These are phyloP conservation scores for Heliconius erato DNA, from an alignment of 2,888 invertebrate species.

Conservation along the genomic window DNA sequence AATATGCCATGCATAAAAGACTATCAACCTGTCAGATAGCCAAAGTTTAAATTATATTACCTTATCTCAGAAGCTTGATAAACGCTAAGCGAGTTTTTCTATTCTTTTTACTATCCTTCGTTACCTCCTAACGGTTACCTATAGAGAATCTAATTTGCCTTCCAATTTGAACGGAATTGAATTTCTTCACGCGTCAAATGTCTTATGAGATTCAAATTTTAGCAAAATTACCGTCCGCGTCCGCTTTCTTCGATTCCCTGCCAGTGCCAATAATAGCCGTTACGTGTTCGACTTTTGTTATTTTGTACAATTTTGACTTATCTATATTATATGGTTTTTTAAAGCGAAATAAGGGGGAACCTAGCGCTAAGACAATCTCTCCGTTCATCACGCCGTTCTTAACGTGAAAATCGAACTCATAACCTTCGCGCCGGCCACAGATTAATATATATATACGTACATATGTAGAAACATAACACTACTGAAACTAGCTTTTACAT, in stretches of 20 bases:
- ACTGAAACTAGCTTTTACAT: too few relatives aligned
- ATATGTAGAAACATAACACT: too few relatives aligned
- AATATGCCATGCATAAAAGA: background rate
- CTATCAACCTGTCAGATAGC: background rate
- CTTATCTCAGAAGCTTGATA: background rate
- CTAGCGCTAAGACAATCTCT: background rate
- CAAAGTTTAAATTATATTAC: slow-evolving; percentile 18
- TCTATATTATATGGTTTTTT: background rate
- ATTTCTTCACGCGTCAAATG: slow-evolving; percentile 75
- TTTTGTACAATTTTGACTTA: slow-evolving; percentile 7
- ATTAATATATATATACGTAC: too few relatives aligned
- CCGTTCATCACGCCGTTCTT: background rate
- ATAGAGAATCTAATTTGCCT: slow-evolving; percentile 72
- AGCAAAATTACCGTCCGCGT: slow-evolving; percentile 63
- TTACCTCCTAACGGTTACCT: slow-evolving; percentile 54
- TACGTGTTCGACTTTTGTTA: slow-evolving; percentile 37
- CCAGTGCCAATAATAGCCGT: slow-evolving; percentile 40
- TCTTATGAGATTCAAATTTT: slow-evolving; percentile 75
- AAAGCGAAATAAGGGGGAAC: background rate
- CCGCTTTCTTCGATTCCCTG: slow-evolving; percentile 56
- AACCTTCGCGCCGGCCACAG: too few relatives aligned
- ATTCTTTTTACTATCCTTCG: slow-evolving; percentile 46
- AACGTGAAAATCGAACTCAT: too few relatives aligned
- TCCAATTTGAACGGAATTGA: slow-evolving; percentile 74
- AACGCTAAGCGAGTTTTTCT: slow-evolving; percentile 38